Evolutionary conservation across 1,140 invertebrate species (phyloP).

Genomic region (Trissolcus basalis): DNA sequence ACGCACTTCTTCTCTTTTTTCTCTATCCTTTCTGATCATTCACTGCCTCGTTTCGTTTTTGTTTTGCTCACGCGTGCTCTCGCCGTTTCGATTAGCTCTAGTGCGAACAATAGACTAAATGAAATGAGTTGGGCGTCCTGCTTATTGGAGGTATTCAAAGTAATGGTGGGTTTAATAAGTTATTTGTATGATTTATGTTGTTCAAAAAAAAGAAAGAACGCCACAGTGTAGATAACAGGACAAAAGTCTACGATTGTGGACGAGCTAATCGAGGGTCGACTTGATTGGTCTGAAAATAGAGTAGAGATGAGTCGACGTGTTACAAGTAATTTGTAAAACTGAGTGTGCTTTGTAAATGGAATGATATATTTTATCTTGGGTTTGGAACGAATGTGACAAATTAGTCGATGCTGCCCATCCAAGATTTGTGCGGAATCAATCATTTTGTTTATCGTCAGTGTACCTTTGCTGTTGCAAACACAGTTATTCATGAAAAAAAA

Average conservation of each 20-base stretch:
- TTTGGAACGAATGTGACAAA: too few relatives aligned
- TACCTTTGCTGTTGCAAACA: too few relatives aligned
- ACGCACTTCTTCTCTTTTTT: slow-evolving; percentile 4
- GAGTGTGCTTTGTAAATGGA: too few relatives aligned
- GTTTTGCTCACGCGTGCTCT: slow-evolving; percentile 14
- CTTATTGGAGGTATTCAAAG: slow-evolving; percentile 17
- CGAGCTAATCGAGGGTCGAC: background rate
- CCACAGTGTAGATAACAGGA: slow-evolving; percentile 20
- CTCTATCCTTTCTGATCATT: background rate
- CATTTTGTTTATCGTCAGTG: too few relatives aligned
- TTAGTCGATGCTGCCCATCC: too few relatives aligned
- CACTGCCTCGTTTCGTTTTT: slow-evolving; percentile 11
- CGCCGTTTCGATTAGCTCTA: slow-evolving; percentile 21
- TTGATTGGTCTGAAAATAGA: slow-evolving; percentile 20
- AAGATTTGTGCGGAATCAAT: too few relatives aligned
- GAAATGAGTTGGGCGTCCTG: slow-evolving; percentile 10
- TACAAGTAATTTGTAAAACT: slow-evolving; percentile 1
- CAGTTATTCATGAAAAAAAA: too few relatives aligned
- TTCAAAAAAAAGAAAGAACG: slow-evolving; percentile 5
- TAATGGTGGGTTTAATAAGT: slow-evolving; percentile 25
- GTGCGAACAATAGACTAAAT: slow-evolving; percentile 35
- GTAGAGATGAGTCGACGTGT: slow-evolving; percentile 11
- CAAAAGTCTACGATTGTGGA: slow-evolving; percentile 11
- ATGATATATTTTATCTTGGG: too few relatives aligned
- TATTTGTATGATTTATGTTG: slow-evolving; percentile 35